Evolutionary conservation across 2,888 invertebrate genomes (phyloP), one percentile per base, ranked within the genome.

Genomic region (Cinara cedri): DNA sequence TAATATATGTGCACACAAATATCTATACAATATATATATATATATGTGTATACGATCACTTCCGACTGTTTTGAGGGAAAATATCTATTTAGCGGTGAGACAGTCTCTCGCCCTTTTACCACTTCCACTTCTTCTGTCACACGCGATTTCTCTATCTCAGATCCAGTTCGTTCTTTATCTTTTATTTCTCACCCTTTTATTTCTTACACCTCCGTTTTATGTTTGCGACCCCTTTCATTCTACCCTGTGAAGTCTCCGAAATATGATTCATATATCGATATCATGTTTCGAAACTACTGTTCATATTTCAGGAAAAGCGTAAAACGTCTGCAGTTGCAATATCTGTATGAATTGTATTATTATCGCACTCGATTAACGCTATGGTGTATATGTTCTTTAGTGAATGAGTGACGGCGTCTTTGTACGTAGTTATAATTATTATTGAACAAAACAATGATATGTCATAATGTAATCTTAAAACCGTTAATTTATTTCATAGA

Each of bases 51-150:
- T 34, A 34, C 34, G 34, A 34, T 24, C 26, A 74, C 63, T 75
- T 75, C 75, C 65, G 65, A 55, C 65, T 44, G 75, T 55, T 75
- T 75, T 16, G 51, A 16, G 54, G 54, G 54, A 26, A 75, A 65
- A 75, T 66, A 75, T 75, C 55, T 57, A 72, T 72, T 72, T 72
- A 57, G 24, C 57, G 2, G 34, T n/a, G 34, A 9, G 19, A 26
- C 68, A 34, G 21, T 24, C 21, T 71, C 57, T n/a, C n/a, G n/a
- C 44, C 16, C 44, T 71, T 16, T 1, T 14, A 16, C 55, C 11
- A 8, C 44, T 21, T 57, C 3, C 34, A 34, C 34, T 34, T 34
- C 34, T 34, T 34, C 34, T 34, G 34, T 34, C 34, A 34, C 34
- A 3, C 34, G 34, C 34, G 3, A 6, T 34, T 6, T 34, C 3